These are phyloP conservation scores for Linnaemya vulpina DNA, from an alignment of 2,888 invertebrate species.

Conservation along the genomic window DNA sequence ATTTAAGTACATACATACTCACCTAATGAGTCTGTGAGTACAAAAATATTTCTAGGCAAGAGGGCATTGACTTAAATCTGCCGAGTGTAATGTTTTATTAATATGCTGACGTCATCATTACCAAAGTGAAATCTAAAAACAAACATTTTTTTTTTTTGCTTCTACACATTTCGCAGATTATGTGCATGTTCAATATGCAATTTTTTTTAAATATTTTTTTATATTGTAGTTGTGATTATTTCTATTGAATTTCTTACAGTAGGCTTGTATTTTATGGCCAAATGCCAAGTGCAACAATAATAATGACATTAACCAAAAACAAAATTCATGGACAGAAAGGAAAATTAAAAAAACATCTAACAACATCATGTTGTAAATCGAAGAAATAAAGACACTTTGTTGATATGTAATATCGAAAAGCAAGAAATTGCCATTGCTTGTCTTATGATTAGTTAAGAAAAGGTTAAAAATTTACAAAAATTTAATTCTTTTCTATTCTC, in stretches of 20 bases:
- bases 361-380: neutral
- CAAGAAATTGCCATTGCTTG: neutral
- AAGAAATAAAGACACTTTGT: neutral
- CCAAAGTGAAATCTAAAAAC: slow-evolving; percentile 61
- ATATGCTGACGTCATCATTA: slow-evolving; percentile 65
- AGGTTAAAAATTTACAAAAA: too few relatives aligned
- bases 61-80: slow-evolving; percentile 61
- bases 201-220: slow-evolving; percentile 36
- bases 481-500: too few relatives aligned
- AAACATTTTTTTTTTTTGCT: slow-evolving; percentile 22
- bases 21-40: neutral
- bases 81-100: slow-evolving; percentile 37
- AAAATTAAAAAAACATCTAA: slow-evolving; percentile 19
- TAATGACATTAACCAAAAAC: slow-evolving; percentile 40
- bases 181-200: slow-evolving; percentile 18
- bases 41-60: slow-evolving; percentile 48
- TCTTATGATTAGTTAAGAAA: too few relatives aligned
- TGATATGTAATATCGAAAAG: neutral
- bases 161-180: slow-evolving; percentile 20
- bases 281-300: slow-evolving; percentile 71
- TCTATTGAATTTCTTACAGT: slow-evolving; percentile 59
- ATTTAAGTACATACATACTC: neutral
- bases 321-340: slow-evolving; percentile 60
- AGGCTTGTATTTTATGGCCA: slow-evolving; percentile 67
- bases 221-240: slow-evolving; percentile 32